A percentile compares a stretch with the other conserved stretches of the same genome.
Evolutionary conservation across 2,888 invertebrate species (phyloP).

Genomic region (Drosophila ezoana): DNA sequence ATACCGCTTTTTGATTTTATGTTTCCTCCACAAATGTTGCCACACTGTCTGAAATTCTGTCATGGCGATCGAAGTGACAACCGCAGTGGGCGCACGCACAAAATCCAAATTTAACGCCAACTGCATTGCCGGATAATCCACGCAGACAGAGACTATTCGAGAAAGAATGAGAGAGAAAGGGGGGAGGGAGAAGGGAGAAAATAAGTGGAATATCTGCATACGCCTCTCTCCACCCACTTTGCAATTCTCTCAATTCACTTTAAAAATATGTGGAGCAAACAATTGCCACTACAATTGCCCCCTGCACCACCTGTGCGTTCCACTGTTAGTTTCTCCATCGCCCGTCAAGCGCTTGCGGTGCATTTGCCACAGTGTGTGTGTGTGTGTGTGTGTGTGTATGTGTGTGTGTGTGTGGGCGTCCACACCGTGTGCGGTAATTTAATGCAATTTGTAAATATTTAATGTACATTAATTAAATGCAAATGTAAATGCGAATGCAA

Average conservation of each 20-base stretch:
- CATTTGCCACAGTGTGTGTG: constrained; percentile 11
- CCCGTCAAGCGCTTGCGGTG: neutral
- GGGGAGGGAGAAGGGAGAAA: neutral
- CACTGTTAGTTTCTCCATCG: neutral
- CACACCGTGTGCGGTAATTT: constrained; percentile 51
- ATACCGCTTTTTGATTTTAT: no score
- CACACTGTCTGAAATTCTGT: constrained; percentile 14
- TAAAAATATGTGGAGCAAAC: constrained; percentile 41
- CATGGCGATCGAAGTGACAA: constrained; percentile 50
- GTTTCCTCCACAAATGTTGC: constrained; percentile 15
- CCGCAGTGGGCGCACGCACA: constrained; percentile 61
- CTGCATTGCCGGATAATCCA: constrained; percentile 20
- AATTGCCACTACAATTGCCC: constrained; percentile 16
- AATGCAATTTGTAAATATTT: constrained; percentile 77
- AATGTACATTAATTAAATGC: constrained; percentile 77
- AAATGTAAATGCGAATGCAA: constrained; percentile 60
- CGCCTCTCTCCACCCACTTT: constrained; percentile 15
- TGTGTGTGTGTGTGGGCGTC: constrained; percentile 24
- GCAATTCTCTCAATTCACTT: constrained; percentile 17
- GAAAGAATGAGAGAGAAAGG: neutral
- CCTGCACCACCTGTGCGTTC: neutral
- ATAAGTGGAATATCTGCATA: constrained; percentile 12
- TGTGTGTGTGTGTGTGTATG: no score
- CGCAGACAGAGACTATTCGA: constrained; percentile 3
- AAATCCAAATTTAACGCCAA: constrained; percentile 53